phyloP scores from a whole-genome alignment of 2,113 vertebrate genomes.

The Macaca mulatta region DNA sequence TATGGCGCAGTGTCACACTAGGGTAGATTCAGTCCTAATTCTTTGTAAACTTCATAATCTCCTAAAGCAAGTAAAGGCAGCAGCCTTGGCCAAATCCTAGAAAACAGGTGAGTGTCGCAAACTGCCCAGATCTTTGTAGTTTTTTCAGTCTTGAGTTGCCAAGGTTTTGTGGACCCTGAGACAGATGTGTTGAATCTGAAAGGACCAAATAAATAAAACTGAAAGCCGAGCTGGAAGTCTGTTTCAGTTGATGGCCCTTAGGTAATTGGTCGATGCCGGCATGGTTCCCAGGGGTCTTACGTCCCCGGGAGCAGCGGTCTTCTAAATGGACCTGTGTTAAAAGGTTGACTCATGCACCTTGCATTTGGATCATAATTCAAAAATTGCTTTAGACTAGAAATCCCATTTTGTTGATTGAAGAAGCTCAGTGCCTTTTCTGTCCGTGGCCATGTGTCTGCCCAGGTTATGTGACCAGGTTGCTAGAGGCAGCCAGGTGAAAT shows the following conservation, averaged over 20 bases:
- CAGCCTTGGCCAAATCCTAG: not conserved
- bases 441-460: accelerated
- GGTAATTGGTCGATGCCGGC: not conserved
- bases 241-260: not conserved
- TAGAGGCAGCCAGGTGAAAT: not conserved
- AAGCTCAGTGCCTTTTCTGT: not conserved
- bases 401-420: constrained; percentile 22
- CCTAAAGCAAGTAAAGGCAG: not conserved
- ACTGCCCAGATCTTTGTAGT: not conserved
- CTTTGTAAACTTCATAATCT: not conserved
- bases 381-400: not conserved
- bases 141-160: not conserved
- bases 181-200: not conserved
- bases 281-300: not conserved
- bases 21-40: not conserved
- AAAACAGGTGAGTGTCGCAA: not conserved
- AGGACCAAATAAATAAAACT: not conserved
- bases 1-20: no score
- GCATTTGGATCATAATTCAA: not conserved
- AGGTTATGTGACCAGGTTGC: not conserved
- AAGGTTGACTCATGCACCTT: not conserved
- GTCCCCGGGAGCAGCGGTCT: not conserved
- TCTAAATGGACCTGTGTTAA: not conserved
- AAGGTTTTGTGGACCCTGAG: not conserved
- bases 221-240: not conserved